Conservation (phyloP, 1,140 invertebrate species). For the Aphelenchoides besseyi region DNA sequence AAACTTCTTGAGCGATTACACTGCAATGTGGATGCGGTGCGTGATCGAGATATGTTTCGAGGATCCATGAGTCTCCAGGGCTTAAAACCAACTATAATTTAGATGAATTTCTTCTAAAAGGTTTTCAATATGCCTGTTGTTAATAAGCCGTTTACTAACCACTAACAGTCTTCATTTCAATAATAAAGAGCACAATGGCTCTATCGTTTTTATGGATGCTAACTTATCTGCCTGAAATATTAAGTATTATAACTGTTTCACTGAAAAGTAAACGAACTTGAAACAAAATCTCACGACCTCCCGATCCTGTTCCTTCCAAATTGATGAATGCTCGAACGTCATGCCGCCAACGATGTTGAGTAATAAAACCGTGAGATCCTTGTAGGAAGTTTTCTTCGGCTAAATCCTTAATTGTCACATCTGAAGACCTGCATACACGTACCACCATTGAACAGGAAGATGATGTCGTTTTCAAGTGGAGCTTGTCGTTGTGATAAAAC, state of each 20-base stretch:
- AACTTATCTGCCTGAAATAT: conserved; percentile 65
- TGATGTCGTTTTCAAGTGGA: conserved; percentile 72
- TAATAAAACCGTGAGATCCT: conserved; percentile 89
- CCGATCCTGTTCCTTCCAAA: conserved; percentile 82
- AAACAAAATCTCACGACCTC: conserved; percentile 86
- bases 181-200: too few species aligned
- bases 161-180: too few species aligned
- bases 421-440: not conserved
- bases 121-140: too few species aligned
- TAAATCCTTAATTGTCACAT: conserved; percentile 27
- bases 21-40: conserved; percentile 84
- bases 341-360: conserved; percentile 82
- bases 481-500: conserved; percentile 71
- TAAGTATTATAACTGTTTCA: not conserved
- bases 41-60: conserved; percentile 77
- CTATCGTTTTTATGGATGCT: too few species aligned
- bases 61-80: conserved; percentile 82
- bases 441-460: conserved; percentile 83
- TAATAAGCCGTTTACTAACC: too few species aligned
- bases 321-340: conserved; percentile 82
- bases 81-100: too few species aligned
- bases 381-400: conserved; percentile 65
- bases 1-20: conserved; percentile 86
- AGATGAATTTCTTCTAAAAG: too few species aligned
- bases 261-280: conserved; percentile 70